A percentile compares a stretch with the other conserved stretches of the same genome.
Conservation (phyloP, 2,113 vertebrate genomes). For the Lepus americanus region DNA sequence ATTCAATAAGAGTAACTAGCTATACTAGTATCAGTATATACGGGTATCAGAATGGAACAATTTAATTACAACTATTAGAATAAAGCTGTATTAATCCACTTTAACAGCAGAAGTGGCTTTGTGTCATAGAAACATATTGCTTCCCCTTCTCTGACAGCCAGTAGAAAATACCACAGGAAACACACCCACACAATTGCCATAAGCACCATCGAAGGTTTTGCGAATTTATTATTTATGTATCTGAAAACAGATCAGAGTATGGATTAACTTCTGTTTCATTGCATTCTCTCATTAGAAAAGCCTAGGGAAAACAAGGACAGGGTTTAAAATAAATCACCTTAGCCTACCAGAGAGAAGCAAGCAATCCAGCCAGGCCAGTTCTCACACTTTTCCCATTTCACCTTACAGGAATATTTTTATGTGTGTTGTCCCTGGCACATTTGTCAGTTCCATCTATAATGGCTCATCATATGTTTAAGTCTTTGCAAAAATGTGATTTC, state of each 20-base stretch:
- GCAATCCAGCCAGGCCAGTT: background rate
- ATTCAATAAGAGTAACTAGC: background rate
- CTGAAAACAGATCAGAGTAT: slow-evolving; percentile 9
- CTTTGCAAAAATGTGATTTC: background rate
- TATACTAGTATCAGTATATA: background rate
- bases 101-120: background rate
- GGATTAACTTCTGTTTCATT: background rate
- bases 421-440: background rate
- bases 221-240: background rate
- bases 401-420: background rate
- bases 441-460: background rate
- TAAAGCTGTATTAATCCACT: background rate
- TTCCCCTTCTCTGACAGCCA: background rate
- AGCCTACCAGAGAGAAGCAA: background rate
- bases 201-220: background rate
- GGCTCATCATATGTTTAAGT: background rate
- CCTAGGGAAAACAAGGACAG: background rate
- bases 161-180: background rate
- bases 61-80: slow-evolving; percentile 21
- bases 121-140: background rate
- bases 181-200: background rate
- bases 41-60: background rate
- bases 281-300: background rate
- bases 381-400: background rate
- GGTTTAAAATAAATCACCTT: slow-evolving; percentile 8